A percentile compares a stretch with the other conserved stretches of the same genome.
phyloP scores from a whole-genome alignment of 2,797 vertebrate species.

The Peromyscus nudipes region DNA sequence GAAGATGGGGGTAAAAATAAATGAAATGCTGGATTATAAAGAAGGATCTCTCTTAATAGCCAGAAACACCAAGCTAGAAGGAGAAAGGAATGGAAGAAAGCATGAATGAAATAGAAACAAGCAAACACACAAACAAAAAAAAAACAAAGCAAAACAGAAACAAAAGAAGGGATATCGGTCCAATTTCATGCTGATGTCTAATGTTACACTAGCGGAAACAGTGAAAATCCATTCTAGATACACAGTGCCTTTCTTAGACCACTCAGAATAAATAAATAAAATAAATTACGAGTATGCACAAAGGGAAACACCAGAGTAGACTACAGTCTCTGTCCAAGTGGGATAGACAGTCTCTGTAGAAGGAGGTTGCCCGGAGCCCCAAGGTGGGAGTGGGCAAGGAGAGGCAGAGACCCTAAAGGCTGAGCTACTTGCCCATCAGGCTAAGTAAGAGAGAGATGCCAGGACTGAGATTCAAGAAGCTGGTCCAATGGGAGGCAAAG shows the following conservation, averaged over 20 bases:
- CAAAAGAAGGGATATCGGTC: slow-evolving; percentile 9
- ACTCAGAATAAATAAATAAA: slow-evolving; percentile 29
- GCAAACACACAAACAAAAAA: not conserved
- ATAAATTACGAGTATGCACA: not conserved
- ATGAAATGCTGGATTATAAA: not conserved
- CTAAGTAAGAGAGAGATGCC: not conserved
- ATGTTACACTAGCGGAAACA: slow-evolving; percentile 11
- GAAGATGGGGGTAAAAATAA: not conserved
- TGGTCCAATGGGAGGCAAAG: not conserved
- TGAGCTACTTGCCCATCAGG: not conserved
- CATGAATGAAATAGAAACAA: not conserved
- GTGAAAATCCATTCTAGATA: not conserved
- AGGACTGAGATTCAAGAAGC: not conserved
- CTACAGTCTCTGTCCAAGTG: not conserved
- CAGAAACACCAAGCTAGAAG: not conserved
- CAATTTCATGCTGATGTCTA: not conserved
- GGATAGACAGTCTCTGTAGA: not conserved
- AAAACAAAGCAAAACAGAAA: not conserved
- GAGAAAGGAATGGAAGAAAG: slow-evolving; percentile 2
- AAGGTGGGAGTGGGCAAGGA: not conserved
- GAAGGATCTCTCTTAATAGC: not conserved
- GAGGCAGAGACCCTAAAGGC: not conserved
- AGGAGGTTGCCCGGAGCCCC: not conserved
- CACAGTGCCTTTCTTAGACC: not conserved
- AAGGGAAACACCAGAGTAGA: not conserved